These are phyloP conservation scores for Lophotriccus pileatus DNA, from an alignment of 2,797 vertebrate species.

Conservation along the genomic window DNA sequence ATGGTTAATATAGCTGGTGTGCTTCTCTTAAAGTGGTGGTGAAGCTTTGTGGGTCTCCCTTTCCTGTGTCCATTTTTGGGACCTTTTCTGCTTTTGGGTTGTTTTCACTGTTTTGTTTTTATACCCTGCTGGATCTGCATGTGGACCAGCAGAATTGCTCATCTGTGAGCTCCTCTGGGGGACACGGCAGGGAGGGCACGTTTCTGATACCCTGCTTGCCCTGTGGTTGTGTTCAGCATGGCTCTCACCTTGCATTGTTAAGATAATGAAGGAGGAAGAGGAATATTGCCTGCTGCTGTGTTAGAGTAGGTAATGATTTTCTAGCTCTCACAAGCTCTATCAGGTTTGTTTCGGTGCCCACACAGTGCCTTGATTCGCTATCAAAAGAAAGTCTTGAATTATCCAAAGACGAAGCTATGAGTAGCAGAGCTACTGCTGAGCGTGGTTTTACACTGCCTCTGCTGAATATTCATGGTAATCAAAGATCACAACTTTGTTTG, in stretches of 20 bases:
- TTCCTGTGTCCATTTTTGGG: background rate
- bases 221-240: background rate
- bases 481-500: background rate
- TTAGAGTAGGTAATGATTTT: conserved; percentile 34
- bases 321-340: background rate
- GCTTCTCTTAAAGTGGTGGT: background rate
- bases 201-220: background rate
- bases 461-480: conserved; percentile 4
- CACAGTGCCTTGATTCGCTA: background rate
- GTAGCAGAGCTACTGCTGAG: background rate
- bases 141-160: background rate
- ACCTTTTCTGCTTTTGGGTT: background rate
- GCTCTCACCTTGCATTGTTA: background rate
- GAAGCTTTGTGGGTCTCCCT: background rate
- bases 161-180: background rate
- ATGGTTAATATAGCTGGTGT: background rate
- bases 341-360: background rate
- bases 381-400: conserved; percentile 32
- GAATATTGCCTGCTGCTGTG: conserved; percentile 18
- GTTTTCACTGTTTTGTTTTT: background rate
- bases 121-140: background rate
- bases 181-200: background rate
- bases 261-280: background rate
- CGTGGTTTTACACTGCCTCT: background rate
- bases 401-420: background rate